Evolutionary conservation across 2,888 invertebrate genomes (phyloP), one percentile per base, ranked within the genome.

Genomic region (Clostera curtula): DNA sequence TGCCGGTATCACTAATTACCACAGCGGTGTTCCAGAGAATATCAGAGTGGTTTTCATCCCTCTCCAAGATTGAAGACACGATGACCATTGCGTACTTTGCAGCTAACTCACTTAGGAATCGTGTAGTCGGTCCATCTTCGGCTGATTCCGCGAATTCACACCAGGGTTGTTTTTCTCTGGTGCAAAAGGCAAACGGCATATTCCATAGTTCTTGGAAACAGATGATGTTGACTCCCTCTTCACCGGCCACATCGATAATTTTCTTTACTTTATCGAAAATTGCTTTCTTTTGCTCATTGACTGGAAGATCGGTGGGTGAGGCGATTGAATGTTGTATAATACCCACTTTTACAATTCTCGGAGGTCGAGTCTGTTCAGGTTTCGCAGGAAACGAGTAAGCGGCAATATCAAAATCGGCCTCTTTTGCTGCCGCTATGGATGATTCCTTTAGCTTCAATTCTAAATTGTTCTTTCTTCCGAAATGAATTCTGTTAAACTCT

Each of bases 161-260:
- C 98, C 98, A 99, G 0, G 98, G 98, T 37, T 91, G 88, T 64
- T 96, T 97, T 77, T 97, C 97, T 19, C 98, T 87, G 0, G 99
- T 99, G 69, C 98, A 98, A 75, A 99, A 98, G 0, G 94, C 97
- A 79, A 98, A 99, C 0, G 99, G 98, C 98, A 98, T 98, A 30
- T 93, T 92, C 98, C 98, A 99, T 5, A 97, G 91, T 74, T 99
- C 99, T 76, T 99, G 98, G 56, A 98, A 89, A 60, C 98, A 97
- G 23, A 98, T 72, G 21, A 99, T 87, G 67, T 99, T 98, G 24
- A 95, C 97, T 1, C 91, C 90, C 41, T 90, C 91, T 25, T 83
- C 74, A 0, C 91, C 93, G 1, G 98, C 98, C 1, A 91, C 89
- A 34, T 90, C 88, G 14, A 96, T 89, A n/a, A 96, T 93, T 38